A percentile compares a stretch with the other conserved stretches of the same genome.
Conservation (phyloP, 2,113 vertebrate genomes). For the Tachysurus fulvidraco region DNA sequence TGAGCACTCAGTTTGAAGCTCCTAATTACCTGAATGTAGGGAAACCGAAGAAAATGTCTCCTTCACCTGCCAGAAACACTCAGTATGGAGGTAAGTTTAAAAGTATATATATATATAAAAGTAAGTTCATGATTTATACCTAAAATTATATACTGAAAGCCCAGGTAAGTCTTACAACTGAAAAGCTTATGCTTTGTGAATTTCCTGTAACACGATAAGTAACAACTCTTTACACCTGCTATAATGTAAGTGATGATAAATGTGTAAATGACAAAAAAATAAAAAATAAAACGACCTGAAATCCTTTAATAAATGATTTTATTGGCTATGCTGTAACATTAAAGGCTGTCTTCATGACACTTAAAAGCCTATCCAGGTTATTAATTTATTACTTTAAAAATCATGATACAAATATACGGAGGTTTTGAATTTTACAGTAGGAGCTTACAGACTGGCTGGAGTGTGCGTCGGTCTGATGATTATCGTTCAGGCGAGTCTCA, state of each 20-base stretch:
- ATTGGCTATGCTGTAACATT: no score
- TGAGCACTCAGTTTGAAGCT: background rate
- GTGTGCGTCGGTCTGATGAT: constrained; percentile 22
- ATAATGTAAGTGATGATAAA: no score
- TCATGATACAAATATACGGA: background rate
- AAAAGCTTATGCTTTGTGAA: background rate
- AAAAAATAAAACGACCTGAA: background rate
- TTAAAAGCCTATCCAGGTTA: no score
- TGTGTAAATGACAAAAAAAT: no score
- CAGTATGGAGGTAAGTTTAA: constrained; percentile 18
- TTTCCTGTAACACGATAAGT: background rate
- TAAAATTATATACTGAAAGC: background rate
- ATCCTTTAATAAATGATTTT: background rate
- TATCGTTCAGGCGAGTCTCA: constrained; percentile 30
- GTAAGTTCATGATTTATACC: background rate
- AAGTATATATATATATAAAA: no score
- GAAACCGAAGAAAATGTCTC: background rate
- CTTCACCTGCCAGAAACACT: background rate
- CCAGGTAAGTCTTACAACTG: background rate
- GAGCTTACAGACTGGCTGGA: constrained; percentile 11
- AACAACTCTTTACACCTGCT: background rate
- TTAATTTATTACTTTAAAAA: no score
- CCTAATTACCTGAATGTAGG: constrained; percentile 16
- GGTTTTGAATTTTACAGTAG: background rate
- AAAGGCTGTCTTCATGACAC: background rate